A percentile compares a stretch with the other conserved stretches of the same genome.
Evolutionary conservation across 2,888 invertebrate species (phyloP).

Genomic region (Oxyteleia sp.): DNA sequence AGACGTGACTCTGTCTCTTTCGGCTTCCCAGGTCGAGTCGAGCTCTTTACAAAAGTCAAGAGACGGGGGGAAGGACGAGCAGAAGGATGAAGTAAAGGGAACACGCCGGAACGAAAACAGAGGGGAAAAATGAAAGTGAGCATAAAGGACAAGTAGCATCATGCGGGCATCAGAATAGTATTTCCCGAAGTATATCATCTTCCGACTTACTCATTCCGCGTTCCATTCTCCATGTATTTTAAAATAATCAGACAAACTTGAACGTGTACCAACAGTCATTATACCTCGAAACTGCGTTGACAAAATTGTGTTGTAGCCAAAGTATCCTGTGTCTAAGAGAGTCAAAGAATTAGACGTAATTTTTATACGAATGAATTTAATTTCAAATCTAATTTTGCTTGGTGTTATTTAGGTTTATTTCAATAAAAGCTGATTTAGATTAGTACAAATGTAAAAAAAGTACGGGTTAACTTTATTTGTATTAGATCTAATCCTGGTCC

Average conservation of each 20-base stretch:
- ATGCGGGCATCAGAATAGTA: conserved; percentile 79
- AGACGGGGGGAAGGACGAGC: conserved; percentile 57
- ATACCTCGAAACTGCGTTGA: not conserved
- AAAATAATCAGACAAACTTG: conserved; percentile 78
- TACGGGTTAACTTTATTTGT: too few relatives aligned
- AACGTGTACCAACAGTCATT: conserved; percentile 55
- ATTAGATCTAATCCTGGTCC: too few relatives aligned
- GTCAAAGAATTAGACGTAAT: not conserved
- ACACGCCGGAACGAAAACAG: conserved; percentile 57
- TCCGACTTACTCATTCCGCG: conserved; percentile 20
- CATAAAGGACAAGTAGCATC: conserved; percentile 75
- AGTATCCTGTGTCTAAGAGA: too few relatives aligned
- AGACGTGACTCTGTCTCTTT: conserved; percentile 87
- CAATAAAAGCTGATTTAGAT: too few relatives aligned
- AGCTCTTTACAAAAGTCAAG: conserved; percentile 82
- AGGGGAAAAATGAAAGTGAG: conserved; percentile 71
- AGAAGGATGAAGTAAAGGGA: conserved; percentile 55
- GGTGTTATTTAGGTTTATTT: too few relatives aligned
- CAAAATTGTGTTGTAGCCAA: conserved; percentile 77
- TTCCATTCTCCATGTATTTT: conserved; percentile 77
- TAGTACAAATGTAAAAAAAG: too few relatives aligned
- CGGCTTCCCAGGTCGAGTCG: conserved; percentile 74
- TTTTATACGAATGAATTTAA: too few relatives aligned
- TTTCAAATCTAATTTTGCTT: too few relatives aligned
- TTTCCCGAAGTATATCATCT: conserved; percentile 79